Base-by-base conservation (phyloP, 2,888 invertebrate genomes). In the Philereme vetulata region DNA sequence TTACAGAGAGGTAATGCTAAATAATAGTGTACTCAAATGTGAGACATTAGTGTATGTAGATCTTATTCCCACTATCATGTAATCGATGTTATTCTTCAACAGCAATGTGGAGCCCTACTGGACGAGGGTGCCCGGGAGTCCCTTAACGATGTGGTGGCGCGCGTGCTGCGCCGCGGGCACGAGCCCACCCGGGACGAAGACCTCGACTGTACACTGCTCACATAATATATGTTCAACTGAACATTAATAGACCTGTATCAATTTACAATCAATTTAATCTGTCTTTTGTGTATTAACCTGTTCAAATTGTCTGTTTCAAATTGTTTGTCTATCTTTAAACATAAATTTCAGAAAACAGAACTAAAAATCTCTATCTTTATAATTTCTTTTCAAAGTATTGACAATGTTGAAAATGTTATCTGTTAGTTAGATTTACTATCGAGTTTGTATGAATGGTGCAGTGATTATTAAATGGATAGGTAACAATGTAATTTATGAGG, bases 51-150 rank as follows among this genome's bases (percentile, higher is more conserved):
- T 21, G 21, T 21, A 21, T 21, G 21, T 21, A 21, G 21, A 21
- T 21, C 21, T 21, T 21, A 21, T 21, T 21, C 21, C 21, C 21
- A 21, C 21, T 21, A 21, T 21, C 21, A 21, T 21, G 21, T 21
- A 21, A 21, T 21, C 21, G 1, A 21, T 21, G 2, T 21, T 21
- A 21, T 21, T 21, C 21, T 21, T 21, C 21, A 21, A 52, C 90
- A 96, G 96, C 93, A 93, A 81, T 96, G 96, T 83, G 91, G 96
- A 81, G 89, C 93, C 60, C 88, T 96, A 49, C 90, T 98, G 80
- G 98, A 98, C 72, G 93, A 95, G 51, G 98, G 98, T 55, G 98
- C 98, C 67, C 94, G 95, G 72, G 98, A 98, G 83, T 96, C 98
- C 3, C 92, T 99, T 66, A 94, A 94, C 63, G 98, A 98, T 85